Percentiles rank a stretch among this genome's conserved stretches.
phyloP scores from a whole-genome alignment of 2,797 vertebrate species.

The Thaleichthys pacificus region DNA sequence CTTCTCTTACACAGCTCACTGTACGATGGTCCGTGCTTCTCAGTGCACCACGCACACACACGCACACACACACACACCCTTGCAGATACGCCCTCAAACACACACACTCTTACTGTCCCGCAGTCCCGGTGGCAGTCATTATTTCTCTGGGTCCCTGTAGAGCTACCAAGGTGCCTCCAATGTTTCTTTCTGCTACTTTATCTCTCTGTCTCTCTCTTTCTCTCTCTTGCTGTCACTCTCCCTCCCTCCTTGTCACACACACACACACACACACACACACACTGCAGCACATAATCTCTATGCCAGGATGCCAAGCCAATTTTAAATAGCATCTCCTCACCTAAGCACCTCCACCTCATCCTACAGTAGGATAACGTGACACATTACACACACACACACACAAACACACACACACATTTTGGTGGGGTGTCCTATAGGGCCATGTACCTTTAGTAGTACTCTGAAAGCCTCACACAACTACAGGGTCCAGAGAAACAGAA shows the following conservation, averaged over 20 bases:
- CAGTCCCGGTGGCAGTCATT: slow-evolving; percentile 18
- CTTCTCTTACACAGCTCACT: slow-evolving; percentile 32
- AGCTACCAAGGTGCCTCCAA: slow-evolving; percentile 21
- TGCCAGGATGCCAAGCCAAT: slow-evolving; percentile 29
- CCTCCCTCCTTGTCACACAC: slow-evolving; percentile 16
- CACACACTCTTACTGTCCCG: not conserved
- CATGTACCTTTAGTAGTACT: too few relatives aligned
- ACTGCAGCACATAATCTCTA: slow-evolving; percentile 23
- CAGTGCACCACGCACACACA: slow-evolving; percentile 8
- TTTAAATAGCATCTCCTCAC: not conserved
- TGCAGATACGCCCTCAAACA: not conserved
- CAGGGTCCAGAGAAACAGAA: not conserved
- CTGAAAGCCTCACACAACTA: not conserved
- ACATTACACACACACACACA: not conserved
- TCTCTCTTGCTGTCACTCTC: not conserved
- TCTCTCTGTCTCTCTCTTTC: slow-evolving; percentile 15
- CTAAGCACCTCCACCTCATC: not conserved
- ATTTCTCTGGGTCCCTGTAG: not conserved
- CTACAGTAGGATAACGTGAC: not conserved
- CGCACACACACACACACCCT: slow-evolving; percentile 7
- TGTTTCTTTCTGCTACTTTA: slow-evolving; percentile 4
- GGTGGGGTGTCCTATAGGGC: too few relatives aligned
- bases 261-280: slow-evolving; percentile 7
- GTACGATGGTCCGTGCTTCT: slow-evolving; percentile 17
- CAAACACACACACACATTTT: not conserved